Evolutionary conservation across 92 coral and sea anemone species (phyloP).

Genomic region (Zoanthus sociatus): DNA sequence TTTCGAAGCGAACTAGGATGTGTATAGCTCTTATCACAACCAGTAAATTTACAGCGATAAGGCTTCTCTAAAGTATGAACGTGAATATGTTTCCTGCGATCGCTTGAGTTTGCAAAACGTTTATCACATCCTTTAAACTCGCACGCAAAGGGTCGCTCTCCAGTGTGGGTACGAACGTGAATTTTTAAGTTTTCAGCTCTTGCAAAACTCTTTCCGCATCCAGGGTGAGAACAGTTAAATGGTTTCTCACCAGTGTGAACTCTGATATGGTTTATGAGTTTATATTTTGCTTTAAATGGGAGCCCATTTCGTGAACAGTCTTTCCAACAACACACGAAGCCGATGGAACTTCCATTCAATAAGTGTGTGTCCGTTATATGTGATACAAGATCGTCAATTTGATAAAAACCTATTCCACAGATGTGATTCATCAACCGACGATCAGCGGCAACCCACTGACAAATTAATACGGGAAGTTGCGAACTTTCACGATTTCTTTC

Average conservation of each 20-base stretch:
- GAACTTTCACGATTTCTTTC: slow-evolving; percentile 21
- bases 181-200: slow-evolving; percentile 98
- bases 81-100: slow-evolving; percentile 93
- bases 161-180: slow-evolving; percentile 94
- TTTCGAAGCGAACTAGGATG: slow-evolving; percentile 97
- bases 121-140: slow-evolving; percentile 96
- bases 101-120: slow-evolving; percentile 98
- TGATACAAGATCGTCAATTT: slow-evolving; percentile 86
- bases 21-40: slow-evolving; percentile 96
- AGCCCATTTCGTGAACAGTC: slow-evolving; percentile 92
- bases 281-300: slow-evolving; percentile 99
- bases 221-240: slow-evolving; percentile 87
- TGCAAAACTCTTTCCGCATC: slow-evolving; percentile 95
- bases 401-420: slow-evolving; percentile 87
- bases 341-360: slow-evolving; percentile 70
- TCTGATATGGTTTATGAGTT: slow-evolving; percentile 92
- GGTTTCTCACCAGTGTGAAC: slow-evolving; percentile 99
- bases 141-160: slow-evolving; percentile 96
- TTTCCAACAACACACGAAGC: slow-evolving; percentile 93
- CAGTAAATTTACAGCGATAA: slow-evolving; percentile 92
- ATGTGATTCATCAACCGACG: slow-evolving; percentile 68
- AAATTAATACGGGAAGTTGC: slow-evolving; percentile 69
- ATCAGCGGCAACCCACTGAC: slow-evolving; percentile 81
- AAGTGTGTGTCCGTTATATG: slow-evolving; percentile 93
- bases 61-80: slow-evolving; percentile 98